Base-by-base conservation (phyloP, 2,113 vertebrate genomes). In the Chrysemys picta region DNA sequence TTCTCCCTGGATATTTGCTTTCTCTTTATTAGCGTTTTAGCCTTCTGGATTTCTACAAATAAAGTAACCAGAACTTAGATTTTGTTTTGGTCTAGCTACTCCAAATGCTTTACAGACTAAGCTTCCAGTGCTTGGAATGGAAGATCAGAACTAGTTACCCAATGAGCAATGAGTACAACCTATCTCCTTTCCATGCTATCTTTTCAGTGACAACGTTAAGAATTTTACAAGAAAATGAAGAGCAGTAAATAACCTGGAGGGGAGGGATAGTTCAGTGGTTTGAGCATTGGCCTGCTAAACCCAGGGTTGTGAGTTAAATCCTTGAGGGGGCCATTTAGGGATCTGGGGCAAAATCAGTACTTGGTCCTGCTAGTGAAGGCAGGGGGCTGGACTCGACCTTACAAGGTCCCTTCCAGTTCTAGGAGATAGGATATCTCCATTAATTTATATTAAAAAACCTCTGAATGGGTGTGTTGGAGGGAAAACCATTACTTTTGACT, bases 21-120 rank as follows among this genome's bases (percentile, higher is more conserved):
- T 87, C 42, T 10, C 91, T 85, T 56, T 6, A 11, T 52, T 8
- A 13, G 21, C 84, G 2, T 76, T 91, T 82, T 62, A 89, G 31
- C 45, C 53, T 94, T 89, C 72, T 76, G 38, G 56, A 10, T 54
- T 93, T 89, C 72, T 90, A 72, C 56, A 92, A 82, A 72, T 85
- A 45, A 82, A 92, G 84, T 75, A 82, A 75, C 25, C 78, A 14
- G 3, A 81, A 27, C 54, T 38, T 38, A 93, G 45, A 53, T 86
- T 56, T 84, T 10, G 3, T 13, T 25, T 54, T 72, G 14, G 81
- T 82, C 91, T 22, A 7, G 80, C 35, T 84, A 16, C 72, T 94
- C 65, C 3, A 56, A 1, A 80, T 91, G 25, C 84, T 65, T 83
- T 59, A 35, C 31, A 78, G 10, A 3, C 81, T 79, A 0, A 38